Conservation (phyloP, 1,140 invertebrate species). For the Drosophila biarmipes region DNA sequence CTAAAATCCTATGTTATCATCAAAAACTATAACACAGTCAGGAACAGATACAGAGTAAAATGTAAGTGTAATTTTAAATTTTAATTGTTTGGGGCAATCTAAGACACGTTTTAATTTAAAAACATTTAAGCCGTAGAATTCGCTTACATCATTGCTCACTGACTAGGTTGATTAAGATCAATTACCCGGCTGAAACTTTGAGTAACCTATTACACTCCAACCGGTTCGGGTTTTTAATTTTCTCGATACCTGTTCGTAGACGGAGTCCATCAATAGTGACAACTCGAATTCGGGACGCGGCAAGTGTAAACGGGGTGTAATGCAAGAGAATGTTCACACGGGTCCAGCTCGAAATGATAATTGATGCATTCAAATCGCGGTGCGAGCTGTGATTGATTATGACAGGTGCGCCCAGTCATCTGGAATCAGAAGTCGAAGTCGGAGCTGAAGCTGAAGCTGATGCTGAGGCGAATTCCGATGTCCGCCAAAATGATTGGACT, state of each 20-base stretch:
- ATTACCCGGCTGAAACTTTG: conserved; percentile 21
- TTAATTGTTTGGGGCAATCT: too few relatives aligned
- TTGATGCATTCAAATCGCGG: conserved; percentile 75
- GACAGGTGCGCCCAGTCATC: conserved; percentile 75
- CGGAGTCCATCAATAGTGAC: conserved; percentile 51
- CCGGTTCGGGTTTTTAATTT: conserved; percentile 22
- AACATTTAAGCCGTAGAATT: conserved; percentile 1
- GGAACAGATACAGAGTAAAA: too few relatives aligned
- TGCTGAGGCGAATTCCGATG: conserved; percentile 63
- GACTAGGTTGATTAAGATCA: conserved; percentile 43
- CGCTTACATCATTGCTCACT: conserved; percentile 27
- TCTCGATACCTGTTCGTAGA: conserved; percentile 37
- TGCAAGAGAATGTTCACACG: conserved; percentile 62
- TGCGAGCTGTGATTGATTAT: conserved; percentile 69
- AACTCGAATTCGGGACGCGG: conserved; percentile 3
- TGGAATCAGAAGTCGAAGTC: conserved; percentile 45
- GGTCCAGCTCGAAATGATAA: conserved; percentile 60
- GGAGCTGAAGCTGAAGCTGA: conserved; percentile 13
- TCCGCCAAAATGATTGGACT: conserved; percentile 67
- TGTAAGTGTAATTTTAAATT: too few relatives aligned
- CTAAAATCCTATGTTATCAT: too few relatives aligned
- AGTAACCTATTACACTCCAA: conserved; percentile 32
- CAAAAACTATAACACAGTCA: background rate
- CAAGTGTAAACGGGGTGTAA: background rate
- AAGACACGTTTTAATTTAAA: background rate